Evolutionary conservation across 2,888 invertebrate genomes (phyloP).

Genomic region (Cheilosia scutellata): DNA sequence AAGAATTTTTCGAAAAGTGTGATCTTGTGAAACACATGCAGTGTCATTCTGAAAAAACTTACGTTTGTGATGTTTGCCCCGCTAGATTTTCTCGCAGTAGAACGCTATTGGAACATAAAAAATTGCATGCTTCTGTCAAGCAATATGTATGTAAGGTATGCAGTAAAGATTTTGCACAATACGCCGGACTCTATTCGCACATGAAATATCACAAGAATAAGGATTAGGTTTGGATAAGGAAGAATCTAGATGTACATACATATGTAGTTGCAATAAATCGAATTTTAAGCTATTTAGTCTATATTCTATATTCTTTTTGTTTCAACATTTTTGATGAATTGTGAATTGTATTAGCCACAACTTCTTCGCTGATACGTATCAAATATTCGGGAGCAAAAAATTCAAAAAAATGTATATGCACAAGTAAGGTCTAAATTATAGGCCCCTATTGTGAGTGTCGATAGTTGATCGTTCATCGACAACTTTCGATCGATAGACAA

Average conservation of each 20-base stretch:
- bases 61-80: constrained; percentile 80
- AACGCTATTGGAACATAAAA: constrained; percentile 81
- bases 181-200: constrained; percentile 82
- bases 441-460: no score
- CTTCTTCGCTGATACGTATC: no score
- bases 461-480: no score
- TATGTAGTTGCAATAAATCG: neutral
- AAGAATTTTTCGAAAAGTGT: constrained; percentile 81
- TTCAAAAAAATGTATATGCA: no score
- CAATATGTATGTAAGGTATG: constrained; percentile 80
- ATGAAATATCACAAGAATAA: constrained; percentile 62
- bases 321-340: no score
- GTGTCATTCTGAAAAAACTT: constrained; percentile 81
- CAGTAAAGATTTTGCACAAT: constrained; percentile 80
- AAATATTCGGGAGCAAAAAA: no score
- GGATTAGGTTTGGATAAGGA: neutral
- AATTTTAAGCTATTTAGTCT: no score
- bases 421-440: no score
- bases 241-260: neutral
- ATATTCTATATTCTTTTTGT: no score
- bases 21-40: constrained; percentile 80
- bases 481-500: no score
- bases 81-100: constrained; percentile 81
- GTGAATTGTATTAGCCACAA: no score
- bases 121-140: constrained; percentile 80